Base-by-base conservation (phyloP, 2,113 vertebrate genomes). In the Paratilapia polleni region DNA sequence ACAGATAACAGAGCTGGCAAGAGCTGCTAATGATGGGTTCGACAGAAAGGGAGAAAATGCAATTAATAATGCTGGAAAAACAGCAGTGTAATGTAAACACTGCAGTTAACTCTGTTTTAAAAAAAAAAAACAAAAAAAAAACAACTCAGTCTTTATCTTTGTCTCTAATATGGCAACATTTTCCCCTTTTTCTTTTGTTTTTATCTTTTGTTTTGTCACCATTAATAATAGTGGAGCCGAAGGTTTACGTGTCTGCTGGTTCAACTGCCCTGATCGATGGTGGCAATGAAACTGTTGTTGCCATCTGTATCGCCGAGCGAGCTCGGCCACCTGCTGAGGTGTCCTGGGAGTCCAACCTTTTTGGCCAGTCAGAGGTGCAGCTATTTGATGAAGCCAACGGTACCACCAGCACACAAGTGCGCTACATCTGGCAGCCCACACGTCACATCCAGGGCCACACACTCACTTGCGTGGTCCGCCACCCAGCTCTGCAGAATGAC, bases 291-390 rank as follows among this genome's bases (percentile, higher is more conserved):
- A 98, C 98, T 3, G 66, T 97, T 89, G 98, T 98, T 93, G 98
- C 98, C 63, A 96, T 96, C 81, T 99, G 98, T 87, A 97, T 95
- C 4, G 98, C 98, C 70, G 97, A 98, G 90, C 96, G 96, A 77
- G 98, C 98, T 38, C 97, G 97, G 58, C 98, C 98, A 84, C 96
- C 96, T 17, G 98, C 98, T 6, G 96, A 96, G 13, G 97, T 99
- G 86, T 95, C 95, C 62, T 99, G 98, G 98, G 97, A 98, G 96
- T 95, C 96, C 7, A 96, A 97, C 88, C 96, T 96, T 36, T 96
- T 98, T 80, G 98, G 98, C 64, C 96, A 96, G 85, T 97, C 96
- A 73, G 97, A 98, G 91, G 95, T 96, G 76, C 97, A 94, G 83
- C 95, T 96, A 28, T 96, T 94, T 59, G 93, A 96, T 17, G 98